Evolutionary conservation across 2,888 invertebrate species (phyloP).

Genomic region (Cheilosia impressa): DNA sequence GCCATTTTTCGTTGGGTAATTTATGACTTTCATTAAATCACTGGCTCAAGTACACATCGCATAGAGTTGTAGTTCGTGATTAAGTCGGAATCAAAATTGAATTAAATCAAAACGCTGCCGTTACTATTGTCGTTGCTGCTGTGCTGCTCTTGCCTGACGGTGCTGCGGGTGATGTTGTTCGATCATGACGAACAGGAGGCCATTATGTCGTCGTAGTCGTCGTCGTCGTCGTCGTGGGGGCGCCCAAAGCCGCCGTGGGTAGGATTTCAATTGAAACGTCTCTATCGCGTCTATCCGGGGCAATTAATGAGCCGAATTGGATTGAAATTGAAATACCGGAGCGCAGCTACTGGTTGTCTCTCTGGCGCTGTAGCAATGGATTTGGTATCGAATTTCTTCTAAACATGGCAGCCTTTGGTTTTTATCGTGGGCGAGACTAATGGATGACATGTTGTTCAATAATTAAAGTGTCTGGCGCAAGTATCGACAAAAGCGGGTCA

Average conservation of each 20-base stretch:
- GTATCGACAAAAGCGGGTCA: conserved; percentile 19
- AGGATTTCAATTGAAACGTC: conserved; percentile 70
- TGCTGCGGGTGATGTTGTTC: conserved; percentile 50
- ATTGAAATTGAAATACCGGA: conserved; percentile 64
- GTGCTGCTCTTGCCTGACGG: conserved; percentile 24
- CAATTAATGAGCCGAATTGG: conserved; percentile 70
- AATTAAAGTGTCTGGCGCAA: conserved; percentile 61
- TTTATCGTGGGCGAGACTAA: conserved; percentile 56
- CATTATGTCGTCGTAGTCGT: conserved; percentile 55
- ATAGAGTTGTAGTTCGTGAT: conserved; percentile 74
- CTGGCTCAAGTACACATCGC: conserved; percentile 71
- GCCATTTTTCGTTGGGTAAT: conserved; percentile 64
- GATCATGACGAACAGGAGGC: conserved; percentile 67
- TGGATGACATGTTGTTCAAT: conserved; percentile 69
- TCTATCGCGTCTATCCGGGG: conserved; percentile 54
- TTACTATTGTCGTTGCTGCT: conserved; percentile 9
- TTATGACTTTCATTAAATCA: conserved; percentile 75
- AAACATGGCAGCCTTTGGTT: neutral
- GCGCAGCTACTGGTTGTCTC: conserved; percentile 68
- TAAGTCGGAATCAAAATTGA: conserved; percentile 73
- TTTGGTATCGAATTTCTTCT: conserved; percentile 66
- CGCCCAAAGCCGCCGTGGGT: conserved; percentile 66
- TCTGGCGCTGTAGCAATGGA: conserved; percentile 45
- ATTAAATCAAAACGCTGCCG: conserved; percentile 71
- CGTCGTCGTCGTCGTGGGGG: conserved; percentile 72